Evolutionary conservation across 2,113 vertebrate species (phyloP).

Genomic region (Pachypanchax playfairii): DNA sequence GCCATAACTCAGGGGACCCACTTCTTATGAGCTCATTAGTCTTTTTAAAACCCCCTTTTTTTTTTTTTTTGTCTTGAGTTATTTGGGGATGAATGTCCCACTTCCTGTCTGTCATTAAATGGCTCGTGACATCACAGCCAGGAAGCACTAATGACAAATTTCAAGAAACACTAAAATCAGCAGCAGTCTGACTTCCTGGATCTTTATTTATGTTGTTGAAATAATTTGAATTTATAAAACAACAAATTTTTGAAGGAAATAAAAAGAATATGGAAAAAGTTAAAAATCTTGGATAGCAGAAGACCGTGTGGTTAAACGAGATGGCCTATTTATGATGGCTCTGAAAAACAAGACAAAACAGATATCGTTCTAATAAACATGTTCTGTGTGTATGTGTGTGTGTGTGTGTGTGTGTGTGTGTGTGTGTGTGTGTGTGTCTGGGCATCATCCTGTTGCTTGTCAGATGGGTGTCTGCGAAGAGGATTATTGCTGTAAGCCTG

Average conservation of each 20-base stretch:
- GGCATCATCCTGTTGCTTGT: slow-evolving; percentile 71
- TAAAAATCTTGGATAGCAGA: slow-evolving; percentile 22
- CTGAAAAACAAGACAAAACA: slow-evolving; percentile 43
- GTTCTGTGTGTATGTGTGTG: slow-evolving; percentile 16
- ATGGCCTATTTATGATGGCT: slow-evolving; percentile 36
- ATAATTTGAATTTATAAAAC: slow-evolving; percentile 16
- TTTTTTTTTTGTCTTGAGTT: slow-evolving; percentile 27
- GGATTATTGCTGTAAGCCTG: slow-evolving; percentile 82
- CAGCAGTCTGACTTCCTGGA: slow-evolving; percentile 47
- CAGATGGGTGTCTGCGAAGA: slow-evolving; percentile 82
- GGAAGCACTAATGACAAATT: slow-evolving; percentile 71
- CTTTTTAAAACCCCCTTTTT: slow-evolving; percentile 42
- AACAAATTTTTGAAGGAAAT: slow-evolving; percentile 41
- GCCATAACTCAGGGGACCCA: slow-evolving; percentile 36
- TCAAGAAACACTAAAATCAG: slow-evolving; percentile 70
- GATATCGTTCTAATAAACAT: slow-evolving; percentile 47
- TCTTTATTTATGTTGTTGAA: slow-evolving; percentile 33
- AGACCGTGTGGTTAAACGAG: slow-evolving; percentile 3
- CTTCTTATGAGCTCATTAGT: slow-evolving; percentile 46
- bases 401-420: slow-evolving; percentile 17
- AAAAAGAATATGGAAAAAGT: slow-evolving; percentile 38
- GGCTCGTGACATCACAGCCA: slow-evolving; percentile 64
- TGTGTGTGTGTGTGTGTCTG: slow-evolving; percentile 55
- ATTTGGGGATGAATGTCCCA: slow-evolving; percentile 62
- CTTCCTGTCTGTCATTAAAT: slow-evolving; percentile 69